These are phyloP conservation scores for Uromys caudimaculatus DNA, from an alignment of 2,797 vertebrate species.

Conservation along the genomic window DNA sequence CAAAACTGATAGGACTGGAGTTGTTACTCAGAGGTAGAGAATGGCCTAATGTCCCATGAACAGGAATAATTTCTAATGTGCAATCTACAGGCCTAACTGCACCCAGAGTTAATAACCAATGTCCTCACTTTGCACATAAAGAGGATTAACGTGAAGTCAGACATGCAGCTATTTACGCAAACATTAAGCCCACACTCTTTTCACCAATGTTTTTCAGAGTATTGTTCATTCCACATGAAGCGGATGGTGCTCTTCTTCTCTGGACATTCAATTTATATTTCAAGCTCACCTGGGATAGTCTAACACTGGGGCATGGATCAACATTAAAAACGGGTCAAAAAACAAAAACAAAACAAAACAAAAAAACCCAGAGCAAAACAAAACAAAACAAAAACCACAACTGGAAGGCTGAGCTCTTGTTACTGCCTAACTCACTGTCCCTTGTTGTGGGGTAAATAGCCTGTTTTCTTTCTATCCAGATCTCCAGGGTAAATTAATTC, in stretches of 20 bases:
- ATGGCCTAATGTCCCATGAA: background rate
- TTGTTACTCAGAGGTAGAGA: background rate
- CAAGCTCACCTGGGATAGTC: background rate
- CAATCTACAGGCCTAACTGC: background rate
- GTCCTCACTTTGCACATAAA: background rate
- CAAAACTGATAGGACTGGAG: background rate
- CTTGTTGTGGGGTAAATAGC: background rate
- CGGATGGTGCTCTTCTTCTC: background rate
- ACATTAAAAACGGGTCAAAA: background rate
- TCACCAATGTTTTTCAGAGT: background rate
- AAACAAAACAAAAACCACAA: background rate
- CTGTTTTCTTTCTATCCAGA: background rate
- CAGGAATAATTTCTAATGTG: background rate
- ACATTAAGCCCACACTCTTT: background rate
- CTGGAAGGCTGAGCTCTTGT: background rate
- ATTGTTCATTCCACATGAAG: background rate
- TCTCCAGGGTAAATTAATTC: background rate
- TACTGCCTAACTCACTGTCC: background rate
- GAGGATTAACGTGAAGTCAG: background rate
- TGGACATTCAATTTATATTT: background rate
- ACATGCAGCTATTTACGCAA: background rate
- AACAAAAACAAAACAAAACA: no score
- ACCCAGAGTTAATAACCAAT: background rate
- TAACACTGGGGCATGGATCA: background rate
- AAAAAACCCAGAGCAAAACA: no score